Conservation (phyloP, 2,113 vertebrate genomes). For the Phaethon lepturus region DNA sequence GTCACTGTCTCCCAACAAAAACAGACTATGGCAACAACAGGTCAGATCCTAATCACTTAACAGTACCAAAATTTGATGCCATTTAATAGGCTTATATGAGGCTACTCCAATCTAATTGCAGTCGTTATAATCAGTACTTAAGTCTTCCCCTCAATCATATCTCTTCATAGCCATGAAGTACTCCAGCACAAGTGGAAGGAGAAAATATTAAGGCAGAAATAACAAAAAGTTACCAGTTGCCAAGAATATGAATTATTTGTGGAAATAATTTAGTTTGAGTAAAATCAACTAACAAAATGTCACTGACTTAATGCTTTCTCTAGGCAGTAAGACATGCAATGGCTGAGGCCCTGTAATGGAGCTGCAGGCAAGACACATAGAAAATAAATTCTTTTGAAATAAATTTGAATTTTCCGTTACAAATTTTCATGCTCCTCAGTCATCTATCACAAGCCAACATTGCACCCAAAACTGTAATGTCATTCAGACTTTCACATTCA, state of each 20-base stretch:
- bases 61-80: not conserved
- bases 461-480: constrained; percentile 5
- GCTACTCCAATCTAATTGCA: not conserved
- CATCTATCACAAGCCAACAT: constrained; percentile 43
- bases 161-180: not conserved
- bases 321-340: not conserved
- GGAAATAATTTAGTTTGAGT: not conserved
- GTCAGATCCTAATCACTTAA: not conserved
- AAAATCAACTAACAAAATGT: not conserved
- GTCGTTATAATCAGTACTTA: not conserved
- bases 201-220: not conserved
- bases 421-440: constrained; percentile 40
- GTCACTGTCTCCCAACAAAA: not conserved
- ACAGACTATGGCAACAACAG: rapidly evolving
- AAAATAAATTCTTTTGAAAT: constrained; percentile 29
- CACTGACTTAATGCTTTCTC: not conserved
- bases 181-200: not conserved
- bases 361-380: not conserved
- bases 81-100: not conserved
- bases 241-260: not conserved
- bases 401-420: constrained; percentile 9
- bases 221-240: not conserved
- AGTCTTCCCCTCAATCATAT: not conserved
- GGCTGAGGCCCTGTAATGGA: not conserved
- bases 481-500: not conserved